These are phyloP conservation scores for Ophioderma brevispina DNA, from an alignment of 35 echinoderm and acorn worm genomes.

Conservation along the genomic window DNA sequence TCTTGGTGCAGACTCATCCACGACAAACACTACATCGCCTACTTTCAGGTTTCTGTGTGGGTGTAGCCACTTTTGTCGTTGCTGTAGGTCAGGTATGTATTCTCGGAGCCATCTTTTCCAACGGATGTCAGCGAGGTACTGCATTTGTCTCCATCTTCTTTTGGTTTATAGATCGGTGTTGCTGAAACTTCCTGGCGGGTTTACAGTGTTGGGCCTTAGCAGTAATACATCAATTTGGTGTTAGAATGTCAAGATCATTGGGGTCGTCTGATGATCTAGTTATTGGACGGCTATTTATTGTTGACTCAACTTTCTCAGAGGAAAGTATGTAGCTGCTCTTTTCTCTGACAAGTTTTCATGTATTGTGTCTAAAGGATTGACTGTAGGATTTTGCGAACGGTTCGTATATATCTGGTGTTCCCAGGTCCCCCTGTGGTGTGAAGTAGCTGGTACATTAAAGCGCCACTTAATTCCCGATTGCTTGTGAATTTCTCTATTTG, in stretches of 20 bases:
- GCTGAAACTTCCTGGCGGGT: conserved; percentile 55
- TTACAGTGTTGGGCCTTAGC: conserved; percentile 6
- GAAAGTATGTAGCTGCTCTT: too few species aligned
- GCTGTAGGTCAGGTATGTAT: conserved; percentile 63
- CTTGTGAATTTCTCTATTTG: too few species aligned
- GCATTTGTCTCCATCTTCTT: conserved; percentile 42
- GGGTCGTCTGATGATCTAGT: conserved; percentile 22
- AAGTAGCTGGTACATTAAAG: too few species aligned
- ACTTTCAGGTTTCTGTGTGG: conserved; percentile 18
- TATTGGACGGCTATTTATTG: conserved; percentile 42
- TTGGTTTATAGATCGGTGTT: conserved; percentile 31
- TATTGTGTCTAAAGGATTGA: too few species aligned
- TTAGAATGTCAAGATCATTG: conserved; percentile 29
- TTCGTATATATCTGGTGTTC: too few species aligned
- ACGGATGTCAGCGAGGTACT: conserved; percentile 56
- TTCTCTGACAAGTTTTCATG: too few species aligned
- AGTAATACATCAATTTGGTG: conserved; percentile 73
- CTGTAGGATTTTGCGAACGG: too few species aligned
- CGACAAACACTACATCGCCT: conserved; percentile 44
- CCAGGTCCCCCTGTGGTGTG: too few species aligned
- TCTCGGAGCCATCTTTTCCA: conserved; percentile 58
- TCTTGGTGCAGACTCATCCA: conserved; percentile 23
- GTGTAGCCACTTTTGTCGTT: conserved; percentile 58
- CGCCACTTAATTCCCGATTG: too few species aligned
- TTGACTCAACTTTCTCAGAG: too few species aligned